Evolutionary conservation across 2,113 vertebrate species (phyloP).

Genomic region (Damaliscus lunatus): DNA sequence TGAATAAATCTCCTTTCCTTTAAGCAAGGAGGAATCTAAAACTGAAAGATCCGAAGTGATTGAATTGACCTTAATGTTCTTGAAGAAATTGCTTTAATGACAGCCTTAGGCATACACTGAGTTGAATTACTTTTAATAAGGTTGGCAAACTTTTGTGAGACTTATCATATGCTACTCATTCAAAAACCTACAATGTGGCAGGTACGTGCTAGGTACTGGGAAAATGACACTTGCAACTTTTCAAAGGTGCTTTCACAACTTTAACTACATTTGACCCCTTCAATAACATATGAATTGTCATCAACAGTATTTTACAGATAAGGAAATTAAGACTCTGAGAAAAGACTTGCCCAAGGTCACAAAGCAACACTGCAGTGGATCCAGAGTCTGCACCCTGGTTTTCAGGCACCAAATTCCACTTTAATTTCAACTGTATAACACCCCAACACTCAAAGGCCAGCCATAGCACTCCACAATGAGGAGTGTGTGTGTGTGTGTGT

Average conservation of each 20-base stretch:
- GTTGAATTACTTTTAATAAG: background rate
- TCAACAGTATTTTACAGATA: background rate
- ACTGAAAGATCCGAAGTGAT: background rate
- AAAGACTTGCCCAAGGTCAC: background rate
- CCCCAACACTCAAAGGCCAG: background rate
- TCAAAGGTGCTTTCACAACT: background rate
- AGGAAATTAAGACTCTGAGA: slow-evolving; percentile 13
- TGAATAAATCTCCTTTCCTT: background rate
- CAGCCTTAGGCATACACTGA: background rate
- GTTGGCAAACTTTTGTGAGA: background rate
- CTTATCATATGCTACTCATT: background rate
- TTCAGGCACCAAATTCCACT: background rate
- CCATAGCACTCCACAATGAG: background rate
- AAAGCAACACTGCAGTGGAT: background rate
- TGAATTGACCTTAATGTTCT: slow-evolving; percentile 15
- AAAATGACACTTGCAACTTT: slow-evolving; percentile 13
- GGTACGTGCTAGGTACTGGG: background rate
- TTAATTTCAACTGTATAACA: slow-evolving; percentile 2
- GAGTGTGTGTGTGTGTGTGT: background rate
- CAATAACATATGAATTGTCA: background rate
- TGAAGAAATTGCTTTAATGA: slow-evolving; percentile 1
- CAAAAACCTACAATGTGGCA: background rate
- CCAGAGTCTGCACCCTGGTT: background rate
- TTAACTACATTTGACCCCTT: background rate
- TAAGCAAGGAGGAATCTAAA: slow-evolving; percentile 20